A percentile compares a stretch with the other conserved stretches of the same genome.
These are phyloP conservation scores for Carposina sasakii DNA, from an alignment of 1,140 invertebrate species.

Conservation along the genomic window DNA sequence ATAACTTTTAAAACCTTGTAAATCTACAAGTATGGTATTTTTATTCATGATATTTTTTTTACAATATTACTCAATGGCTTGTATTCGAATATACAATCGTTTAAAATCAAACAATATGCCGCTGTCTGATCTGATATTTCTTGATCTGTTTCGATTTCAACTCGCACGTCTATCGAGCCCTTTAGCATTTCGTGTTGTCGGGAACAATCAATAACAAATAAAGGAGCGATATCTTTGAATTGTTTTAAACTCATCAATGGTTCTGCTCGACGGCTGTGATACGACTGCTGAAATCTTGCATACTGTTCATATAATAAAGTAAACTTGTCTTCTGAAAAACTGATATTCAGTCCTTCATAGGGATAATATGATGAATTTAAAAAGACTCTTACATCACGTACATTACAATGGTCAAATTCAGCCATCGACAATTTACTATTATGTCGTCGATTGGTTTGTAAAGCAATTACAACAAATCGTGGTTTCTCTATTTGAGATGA, in stretches of 20 bases:
- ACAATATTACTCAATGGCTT: slow-evolving; percentile 25
- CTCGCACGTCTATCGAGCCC: slow-evolving; percentile 18
- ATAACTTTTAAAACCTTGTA: slow-evolving; percentile 17
- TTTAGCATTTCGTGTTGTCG: slow-evolving; percentile 28
- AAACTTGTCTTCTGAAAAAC: slow-evolving; percentile 15
- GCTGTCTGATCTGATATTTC: slow-evolving; percentile 24
- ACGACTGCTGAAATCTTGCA: slow-evolving; percentile 18
- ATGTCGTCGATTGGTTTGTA: slow-evolving; percentile 15
- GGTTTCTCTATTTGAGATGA: slow-evolving; percentile 35
- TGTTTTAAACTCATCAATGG: slow-evolving; percentile 16
- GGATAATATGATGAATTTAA: slow-evolving; percentile 15
- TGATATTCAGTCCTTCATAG: slow-evolving; percentile 12
- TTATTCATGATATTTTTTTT: slow-evolving; percentile 16
- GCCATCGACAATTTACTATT: not conserved
- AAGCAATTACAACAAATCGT: slow-evolving; percentile 21
- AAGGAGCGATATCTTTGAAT: slow-evolving; percentile 22
- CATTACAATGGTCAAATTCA: slow-evolving; percentile 16
- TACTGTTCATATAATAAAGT: slow-evolving; percentile 19
- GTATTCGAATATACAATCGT: slow-evolving; percentile 26
- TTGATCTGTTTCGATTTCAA: slow-evolving; percentile 20
- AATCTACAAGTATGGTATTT: slow-evolving; percentile 11
- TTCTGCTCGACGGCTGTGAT: slow-evolving; percentile 5
- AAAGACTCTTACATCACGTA: slow-evolving; percentile 13
- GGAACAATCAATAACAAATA: slow-evolving; percentile 40
- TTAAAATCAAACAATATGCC: slow-evolving; percentile 28